Conservation (phyloP, 1,140 invertebrate species). For the Pogonomyrmex californicus region DNA sequence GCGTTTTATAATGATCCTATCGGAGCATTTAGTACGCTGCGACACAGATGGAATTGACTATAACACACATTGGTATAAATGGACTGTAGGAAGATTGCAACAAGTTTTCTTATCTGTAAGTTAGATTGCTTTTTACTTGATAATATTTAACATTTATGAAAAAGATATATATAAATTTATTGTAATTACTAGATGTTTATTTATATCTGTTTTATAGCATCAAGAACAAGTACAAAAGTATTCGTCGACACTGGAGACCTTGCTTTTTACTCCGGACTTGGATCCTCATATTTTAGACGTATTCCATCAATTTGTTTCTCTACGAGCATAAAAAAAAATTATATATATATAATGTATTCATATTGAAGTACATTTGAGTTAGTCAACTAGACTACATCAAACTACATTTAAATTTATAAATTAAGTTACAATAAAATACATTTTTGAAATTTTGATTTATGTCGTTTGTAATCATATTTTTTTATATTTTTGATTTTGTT, state of each 20-base stretch:
- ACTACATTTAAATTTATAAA: constrained; percentile 28
- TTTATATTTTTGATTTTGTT: no score
- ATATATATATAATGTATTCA: not conserved
- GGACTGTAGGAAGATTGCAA: constrained; percentile 97
- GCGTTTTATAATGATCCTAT: constrained; percentile 99
- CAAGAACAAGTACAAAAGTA: constrained; percentile 99
- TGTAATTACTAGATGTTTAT: constrained; percentile 56
- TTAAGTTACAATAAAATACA: constrained; percentile 7
- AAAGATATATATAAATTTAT: not conserved
- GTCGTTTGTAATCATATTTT: not conserved
- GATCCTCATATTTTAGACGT: constrained; percentile 98
- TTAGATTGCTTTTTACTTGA: constrained; percentile 65
- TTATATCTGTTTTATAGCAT: constrained; percentile 90
- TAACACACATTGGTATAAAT: constrained; percentile 98
- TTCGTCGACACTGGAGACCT: constrained; percentile 96
- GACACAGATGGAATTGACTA: constrained; percentile 97
- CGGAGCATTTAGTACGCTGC: constrained; percentile 97
- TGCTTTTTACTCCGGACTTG: constrained; percentile 98
- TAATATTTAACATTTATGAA: constrained; percentile 13
- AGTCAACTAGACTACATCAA: not conserved
- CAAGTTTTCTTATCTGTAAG: constrained; percentile 98
- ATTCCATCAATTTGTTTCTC: constrained; percentile 98
- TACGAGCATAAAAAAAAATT: constrained; percentile 88
- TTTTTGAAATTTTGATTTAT: constrained; percentile 26
- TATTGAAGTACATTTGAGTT: constrained; percentile 12